Conservation (phyloP, 2,797 vertebrate genomes). For the Novumbra hubbsi region DNA sequence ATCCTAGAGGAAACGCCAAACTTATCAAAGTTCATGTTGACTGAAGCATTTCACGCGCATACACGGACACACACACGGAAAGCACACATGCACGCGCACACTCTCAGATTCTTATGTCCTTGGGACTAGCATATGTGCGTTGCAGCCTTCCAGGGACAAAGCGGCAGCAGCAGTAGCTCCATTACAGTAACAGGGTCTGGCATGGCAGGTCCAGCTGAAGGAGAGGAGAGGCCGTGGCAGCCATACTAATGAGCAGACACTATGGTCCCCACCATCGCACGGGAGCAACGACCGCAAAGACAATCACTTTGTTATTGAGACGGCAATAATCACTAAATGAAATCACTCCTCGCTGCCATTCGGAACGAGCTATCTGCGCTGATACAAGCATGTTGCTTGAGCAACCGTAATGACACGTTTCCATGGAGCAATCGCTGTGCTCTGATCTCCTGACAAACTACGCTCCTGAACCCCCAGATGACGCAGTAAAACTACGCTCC, state of each 20-base stretch:
- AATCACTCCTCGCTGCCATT: conserved; percentile 23
- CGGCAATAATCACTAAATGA: conserved; percentile 33
- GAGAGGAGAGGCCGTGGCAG: conserved; percentile 70
- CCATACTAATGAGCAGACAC: conserved; percentile 72
- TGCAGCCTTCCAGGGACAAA: conserved; percentile 68
- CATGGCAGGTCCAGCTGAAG: conserved; percentile 74
- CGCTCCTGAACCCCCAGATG: conserved; percentile 4
- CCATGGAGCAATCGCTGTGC: conserved; percentile 29
- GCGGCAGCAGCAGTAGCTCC: conserved; percentile 65
- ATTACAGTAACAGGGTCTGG: conserved; percentile 60
- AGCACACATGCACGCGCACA: neutral
- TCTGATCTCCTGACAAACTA: conserved; percentile 28
- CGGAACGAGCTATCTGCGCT: conserved; percentile 23
- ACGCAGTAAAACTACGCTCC: neutral
- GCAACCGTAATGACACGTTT: conserved; percentile 30
- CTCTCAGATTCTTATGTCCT: conserved; percentile 19
- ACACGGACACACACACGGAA: neutral
- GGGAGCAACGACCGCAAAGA: conserved; percentile 46
- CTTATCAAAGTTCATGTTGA: too few relatives aligned
- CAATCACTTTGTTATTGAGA: conserved; percentile 44
- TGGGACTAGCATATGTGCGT: conserved; percentile 40
- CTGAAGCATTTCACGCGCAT: too few relatives aligned
- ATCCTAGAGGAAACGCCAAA: too few relatives aligned
- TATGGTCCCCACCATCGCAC: conserved; percentile 45
- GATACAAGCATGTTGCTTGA: conserved; percentile 28